These are phyloP conservation scores for Butastur rufipennis DNA, from an alignment of 2,113 vertebrate species.

Conservation along the genomic window DNA sequence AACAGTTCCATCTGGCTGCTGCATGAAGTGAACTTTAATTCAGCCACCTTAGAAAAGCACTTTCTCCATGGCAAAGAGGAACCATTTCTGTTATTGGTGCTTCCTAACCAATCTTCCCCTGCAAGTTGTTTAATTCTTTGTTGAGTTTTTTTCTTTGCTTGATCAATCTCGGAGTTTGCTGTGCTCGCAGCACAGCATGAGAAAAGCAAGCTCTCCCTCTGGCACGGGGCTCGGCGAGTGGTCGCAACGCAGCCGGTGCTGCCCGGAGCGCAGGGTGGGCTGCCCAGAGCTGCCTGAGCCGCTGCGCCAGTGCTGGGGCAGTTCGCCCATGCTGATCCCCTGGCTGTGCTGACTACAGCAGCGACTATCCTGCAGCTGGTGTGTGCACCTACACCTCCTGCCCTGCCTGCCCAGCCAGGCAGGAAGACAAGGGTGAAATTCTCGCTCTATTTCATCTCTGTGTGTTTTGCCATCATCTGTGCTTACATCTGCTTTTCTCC, in stretches of 20 bases:
- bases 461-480: not conserved
- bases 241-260: accelerated
- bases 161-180: not conserved
- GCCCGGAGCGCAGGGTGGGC: not conserved
- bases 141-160: not conserved
- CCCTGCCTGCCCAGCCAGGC: not conserved
- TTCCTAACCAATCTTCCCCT: not conserved
- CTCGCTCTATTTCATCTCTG: not conserved
- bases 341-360: not conserved
- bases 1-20: not conserved
- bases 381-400: accelerated
- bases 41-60: not conserved
- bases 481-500: not conserved
- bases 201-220: not conserved
- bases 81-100: not conserved
- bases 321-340: not conserved
- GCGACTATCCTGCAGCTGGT: too few relatives aligned
- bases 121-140: not conserved
- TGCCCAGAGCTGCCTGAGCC: not conserved
- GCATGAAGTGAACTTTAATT: not conserved
- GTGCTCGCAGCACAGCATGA: accelerated
- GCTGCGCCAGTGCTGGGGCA: not conserved
- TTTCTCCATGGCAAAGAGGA: not conserved
- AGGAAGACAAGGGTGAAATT: not conserved
- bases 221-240: not conserved